These are phyloP conservation scores for Gandaritis pyraliata DNA, from an alignment of 2,888 invertebrate species.

Conservation along the genomic window DNA sequence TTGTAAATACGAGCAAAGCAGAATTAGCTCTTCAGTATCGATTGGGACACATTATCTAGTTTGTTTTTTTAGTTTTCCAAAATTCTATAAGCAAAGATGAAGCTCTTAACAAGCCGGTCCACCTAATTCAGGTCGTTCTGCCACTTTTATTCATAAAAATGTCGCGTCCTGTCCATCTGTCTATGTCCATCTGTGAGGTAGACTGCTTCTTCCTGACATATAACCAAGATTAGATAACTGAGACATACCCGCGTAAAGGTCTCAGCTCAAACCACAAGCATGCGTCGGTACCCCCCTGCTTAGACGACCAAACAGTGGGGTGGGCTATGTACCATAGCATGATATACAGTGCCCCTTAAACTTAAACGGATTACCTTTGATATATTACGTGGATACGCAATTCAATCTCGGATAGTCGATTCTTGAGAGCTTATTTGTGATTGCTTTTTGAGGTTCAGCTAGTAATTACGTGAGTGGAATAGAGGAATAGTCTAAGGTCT, in stretches of 20 bases:
- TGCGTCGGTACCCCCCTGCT: conserved; percentile 77
- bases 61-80: too few relatives aligned
- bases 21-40: too few relatives aligned
- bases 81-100: too few relatives aligned
- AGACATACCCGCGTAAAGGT: conserved; percentile 20
- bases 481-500: conserved; percentile 15
- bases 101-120: too few relatives aligned
- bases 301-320: conserved; percentile 79
- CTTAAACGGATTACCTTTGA: conserved; percentile 84
- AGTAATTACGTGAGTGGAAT: conserved; percentile 58
- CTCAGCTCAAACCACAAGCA: conserved; percentile 56
- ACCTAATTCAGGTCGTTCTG: too few relatives aligned
- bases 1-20: too few relatives aligned
- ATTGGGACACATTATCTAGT: too few relatives aligned
- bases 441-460: conserved; percentile 68
- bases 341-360: conserved; percentile 82
- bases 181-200: too few relatives aligned
- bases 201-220: too few relatives aligned
- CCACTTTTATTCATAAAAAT: too few relatives aligned
- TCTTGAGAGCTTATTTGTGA: conserved; percentile 61
- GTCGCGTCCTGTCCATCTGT: too few relatives aligned
- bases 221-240: too few relatives aligned
- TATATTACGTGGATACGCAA: conserved; percentile 80
- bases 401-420: conserved; percentile 81
- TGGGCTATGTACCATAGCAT: conserved; percentile 74